Evolutionary conservation across 2,113 vertebrate genomes (phyloP).

Genomic region (Megalops atlanticus): DNA sequence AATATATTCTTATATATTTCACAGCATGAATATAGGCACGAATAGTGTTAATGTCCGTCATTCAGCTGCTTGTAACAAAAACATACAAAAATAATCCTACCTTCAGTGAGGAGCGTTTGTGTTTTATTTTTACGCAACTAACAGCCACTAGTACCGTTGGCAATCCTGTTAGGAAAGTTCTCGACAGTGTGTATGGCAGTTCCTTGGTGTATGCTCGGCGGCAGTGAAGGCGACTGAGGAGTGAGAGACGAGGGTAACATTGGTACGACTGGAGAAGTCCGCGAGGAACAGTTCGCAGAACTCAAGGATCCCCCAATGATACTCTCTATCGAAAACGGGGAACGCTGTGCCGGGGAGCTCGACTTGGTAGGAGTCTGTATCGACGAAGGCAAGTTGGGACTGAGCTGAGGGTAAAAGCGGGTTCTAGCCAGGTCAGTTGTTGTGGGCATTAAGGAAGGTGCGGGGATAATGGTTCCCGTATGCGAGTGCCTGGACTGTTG

Average conservation of each 20-base stretch:
- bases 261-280: constrained; percentile 77
- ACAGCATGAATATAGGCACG: constrained; percentile 75
- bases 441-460: constrained; percentile 72
- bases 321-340: constrained; percentile 91
- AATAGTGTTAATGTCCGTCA: constrained; percentile 63
- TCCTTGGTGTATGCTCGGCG: constrained; percentile 59
- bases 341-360: constrained; percentile 70
- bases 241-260: constrained; percentile 72
- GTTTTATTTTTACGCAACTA: constrained; percentile 60
- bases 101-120: constrained; percentile 68
- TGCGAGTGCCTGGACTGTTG: constrained; percentile 71
- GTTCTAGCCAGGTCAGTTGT: constrained; percentile 78
- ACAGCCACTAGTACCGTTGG: constrained; percentile 81
- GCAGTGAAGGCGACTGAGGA: constrained; percentile 61
- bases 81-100: constrained; percentile 83
- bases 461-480: constrained; percentile 66
- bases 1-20: constrained; percentile 68
- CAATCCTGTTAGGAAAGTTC: constrained; percentile 81
- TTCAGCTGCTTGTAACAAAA: constrained; percentile 68
- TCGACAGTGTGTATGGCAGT: constrained; percentile 71
- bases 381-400: constrained; percentile 65
- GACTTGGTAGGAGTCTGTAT: constrained; percentile 68
- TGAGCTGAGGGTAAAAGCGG: constrained; percentile 80
- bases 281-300: constrained; percentile 69
- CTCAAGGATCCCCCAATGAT: constrained; percentile 81